Evolutionary conservation across 2,113 vertebrate genomes (phyloP).

Genomic region (Datnioides undecimradiatus): DNA sequence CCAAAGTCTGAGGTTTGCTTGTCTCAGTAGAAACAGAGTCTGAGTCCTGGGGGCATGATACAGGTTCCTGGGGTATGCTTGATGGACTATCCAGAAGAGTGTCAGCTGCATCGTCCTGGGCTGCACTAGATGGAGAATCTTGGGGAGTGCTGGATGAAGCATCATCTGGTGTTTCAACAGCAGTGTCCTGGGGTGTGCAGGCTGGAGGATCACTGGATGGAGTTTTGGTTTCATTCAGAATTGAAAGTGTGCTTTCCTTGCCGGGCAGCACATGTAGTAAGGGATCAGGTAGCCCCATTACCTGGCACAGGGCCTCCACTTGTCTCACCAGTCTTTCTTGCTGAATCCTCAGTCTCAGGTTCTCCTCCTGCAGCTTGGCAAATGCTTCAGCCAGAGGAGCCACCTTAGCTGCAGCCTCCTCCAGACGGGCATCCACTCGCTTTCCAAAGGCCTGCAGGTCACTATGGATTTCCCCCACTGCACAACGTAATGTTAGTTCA

Average conservation of each 20-base stretch:
- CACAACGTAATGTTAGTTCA: slow-evolving; percentile 76
- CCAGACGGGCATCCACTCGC: slow-evolving; percentile 81
- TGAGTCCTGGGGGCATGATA: slow-evolving; percentile 14
- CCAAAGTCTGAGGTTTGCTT: background rate
- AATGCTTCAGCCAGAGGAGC: slow-evolving; percentile 80
- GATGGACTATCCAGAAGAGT: background rate
- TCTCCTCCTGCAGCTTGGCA: slow-evolving; percentile 86
- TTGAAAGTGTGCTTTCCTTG: slow-evolving; percentile 59
- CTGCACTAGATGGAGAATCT: background rate
- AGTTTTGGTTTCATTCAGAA: slow-evolving; percentile 19
- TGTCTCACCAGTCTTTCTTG: slow-evolving; percentile 83
- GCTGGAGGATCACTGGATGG: background rate
- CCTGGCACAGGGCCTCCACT: slow-evolving; percentile 83
- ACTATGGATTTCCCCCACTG: slow-evolving; percentile 82
- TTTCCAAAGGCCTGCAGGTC: slow-evolving; percentile 86
- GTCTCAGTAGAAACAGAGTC: background rate
- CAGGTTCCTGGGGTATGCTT: background rate
- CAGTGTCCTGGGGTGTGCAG: background rate
- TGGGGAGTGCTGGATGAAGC: background rate
- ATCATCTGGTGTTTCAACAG: background rate
- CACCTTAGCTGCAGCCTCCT: slow-evolving; percentile 75
- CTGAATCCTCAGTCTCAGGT: slow-evolving; percentile 84
- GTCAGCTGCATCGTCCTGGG: background rate
- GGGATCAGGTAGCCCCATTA: slow-evolving; percentile 77
- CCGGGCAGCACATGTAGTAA: slow-evolving; percentile 72